Evolutionary conservation across 2,888 invertebrate species (phyloP).

Genomic region (Eupithecia insigniata): DNA sequence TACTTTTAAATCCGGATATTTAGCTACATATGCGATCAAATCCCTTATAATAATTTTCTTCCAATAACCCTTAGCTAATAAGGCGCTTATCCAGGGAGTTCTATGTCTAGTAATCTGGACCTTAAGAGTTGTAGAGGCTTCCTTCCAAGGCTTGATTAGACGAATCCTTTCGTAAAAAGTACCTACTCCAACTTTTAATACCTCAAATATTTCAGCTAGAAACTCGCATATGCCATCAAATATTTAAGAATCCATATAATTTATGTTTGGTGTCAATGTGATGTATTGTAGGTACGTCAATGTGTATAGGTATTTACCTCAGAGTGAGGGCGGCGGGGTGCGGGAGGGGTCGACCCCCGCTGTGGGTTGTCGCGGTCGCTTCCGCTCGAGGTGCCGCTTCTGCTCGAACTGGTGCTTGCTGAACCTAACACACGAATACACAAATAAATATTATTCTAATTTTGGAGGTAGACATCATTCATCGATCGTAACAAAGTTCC

Average conservation of each 20-base stretch:
- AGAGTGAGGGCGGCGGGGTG: constrained; percentile 63
- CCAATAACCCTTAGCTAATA: neutral
- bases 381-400: constrained; percentile 38
- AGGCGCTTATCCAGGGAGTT: neutral
- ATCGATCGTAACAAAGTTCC: neutral
- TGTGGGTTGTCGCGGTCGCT: constrained; percentile 60
- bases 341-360: constrained; percentile 62
- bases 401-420: constrained; percentile 43
- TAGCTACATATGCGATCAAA: neutral
- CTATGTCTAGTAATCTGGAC: neutral
- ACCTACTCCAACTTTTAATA: neutral
- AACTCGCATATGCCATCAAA: neutral
- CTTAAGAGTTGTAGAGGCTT: neutral
- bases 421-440: constrained; percentile 41
- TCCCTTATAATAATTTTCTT: neutral
- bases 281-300: neutral
- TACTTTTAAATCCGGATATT: neutral
- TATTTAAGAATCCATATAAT: neutral
- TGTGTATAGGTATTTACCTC: constrained; percentile 56
- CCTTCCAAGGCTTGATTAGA: neutral
- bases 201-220: neutral
- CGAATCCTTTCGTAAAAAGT: neutral
- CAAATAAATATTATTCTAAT: constrained; percentile 4
- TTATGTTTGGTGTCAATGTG: neutral
- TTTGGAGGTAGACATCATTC: neutral